A percentile compares a stretch with the other conserved stretches of the same genome.
These are phyloP conservation scores for Lasius platythorax DNA, from an alignment of 2,888 invertebrate species.

Conservation along the genomic window DNA sequence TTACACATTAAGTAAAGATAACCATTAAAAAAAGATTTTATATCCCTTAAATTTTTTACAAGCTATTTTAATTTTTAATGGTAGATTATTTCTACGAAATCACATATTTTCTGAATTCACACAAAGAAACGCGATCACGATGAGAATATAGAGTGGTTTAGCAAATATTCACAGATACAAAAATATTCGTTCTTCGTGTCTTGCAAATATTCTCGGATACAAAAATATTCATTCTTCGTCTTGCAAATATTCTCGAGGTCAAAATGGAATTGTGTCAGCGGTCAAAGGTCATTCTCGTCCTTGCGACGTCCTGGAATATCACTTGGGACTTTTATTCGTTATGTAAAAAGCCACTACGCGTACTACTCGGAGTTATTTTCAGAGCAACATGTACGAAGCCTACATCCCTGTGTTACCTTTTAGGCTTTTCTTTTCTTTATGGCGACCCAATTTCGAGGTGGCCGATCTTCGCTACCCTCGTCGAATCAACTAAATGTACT, in stretches of 20 bases:
- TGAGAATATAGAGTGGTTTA: background rate
- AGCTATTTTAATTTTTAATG: background rate
- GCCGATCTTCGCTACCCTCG: background rate
- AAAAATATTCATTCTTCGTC: conserved; percentile 22
- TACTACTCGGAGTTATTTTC: conserved; percentile 26
- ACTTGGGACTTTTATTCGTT: conserved; percentile 8
- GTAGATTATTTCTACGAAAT: background rate
- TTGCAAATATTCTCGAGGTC: conserved; percentile 19
- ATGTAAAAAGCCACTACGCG: conserved; percentile 18
- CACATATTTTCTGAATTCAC: background rate
- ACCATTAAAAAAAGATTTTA: background rate
- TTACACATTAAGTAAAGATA: background rate
- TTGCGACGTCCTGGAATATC: conserved; percentile 8
- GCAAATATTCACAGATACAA: conserved; percentile 12
- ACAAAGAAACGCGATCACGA: background rate
- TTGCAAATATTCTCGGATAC: conserved; percentile 1
- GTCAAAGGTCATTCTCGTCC: conserved; percentile 17
- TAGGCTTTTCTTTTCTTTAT: conserved; percentile 5
- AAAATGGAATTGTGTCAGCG: conserved; percentile 28
- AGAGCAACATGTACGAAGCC: too few relatives aligned
- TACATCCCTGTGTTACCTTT: background rate
- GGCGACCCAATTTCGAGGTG: background rate
- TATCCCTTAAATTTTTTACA: background rate
- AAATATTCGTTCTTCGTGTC: conserved; percentile 32
- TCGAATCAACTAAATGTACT: background rate